Evolutionary conservation across 2,797 vertebrate species (phyloP).

Genomic region (Hydrolagus colliei): DNA sequence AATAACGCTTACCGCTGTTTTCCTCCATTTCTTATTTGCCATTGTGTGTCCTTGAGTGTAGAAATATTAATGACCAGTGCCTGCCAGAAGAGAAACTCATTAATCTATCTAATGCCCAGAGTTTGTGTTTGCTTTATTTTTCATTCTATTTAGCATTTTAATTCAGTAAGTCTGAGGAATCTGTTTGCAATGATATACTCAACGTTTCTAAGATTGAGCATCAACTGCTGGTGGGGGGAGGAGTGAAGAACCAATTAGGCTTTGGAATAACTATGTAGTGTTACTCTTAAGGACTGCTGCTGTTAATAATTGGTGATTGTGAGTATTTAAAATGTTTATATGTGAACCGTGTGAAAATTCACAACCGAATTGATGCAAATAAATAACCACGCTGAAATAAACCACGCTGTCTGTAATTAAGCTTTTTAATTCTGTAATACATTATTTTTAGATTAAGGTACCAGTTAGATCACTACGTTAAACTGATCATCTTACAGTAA

Average conservation of each 20-base stretch:
- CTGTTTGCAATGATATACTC: slow-evolving; percentile 2
- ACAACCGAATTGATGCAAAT: not conserved
- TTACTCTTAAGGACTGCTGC: too few species aligned
- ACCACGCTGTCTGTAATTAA: not conserved
- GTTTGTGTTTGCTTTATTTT: slow-evolving; percentile 36
- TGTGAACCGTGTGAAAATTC: not conserved
- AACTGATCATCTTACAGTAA: too few species aligned
- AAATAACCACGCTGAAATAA: not conserved
- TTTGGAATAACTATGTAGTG: not conserved
- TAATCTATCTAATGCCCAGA: slow-evolving; percentile 30
- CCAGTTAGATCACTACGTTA: too few species aligned
- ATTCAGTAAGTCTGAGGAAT: slow-evolving; percentile 17
- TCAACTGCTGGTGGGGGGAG: too few species aligned
- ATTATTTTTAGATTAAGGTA: not conserved
- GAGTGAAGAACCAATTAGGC: not conserved
- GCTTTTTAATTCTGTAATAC: not conserved
- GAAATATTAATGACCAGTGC: slow-evolving; percentile 43
- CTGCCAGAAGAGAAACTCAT: slow-evolving; percentile 36
- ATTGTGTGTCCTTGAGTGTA: slow-evolving; percentile 40
- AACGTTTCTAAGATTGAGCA: not conserved
- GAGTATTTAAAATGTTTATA: not conserved
- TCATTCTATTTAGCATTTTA: slow-evolving; percentile 21
- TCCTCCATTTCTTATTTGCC: slow-evolving; percentile 36
- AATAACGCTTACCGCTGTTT: slow-evolving; percentile 35
- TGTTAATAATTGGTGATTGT: too few species aligned